Evolutionary conservation across 1,140 invertebrate species (phyloP).

Genomic region (Pseudomyrmex sp.): DNA sequence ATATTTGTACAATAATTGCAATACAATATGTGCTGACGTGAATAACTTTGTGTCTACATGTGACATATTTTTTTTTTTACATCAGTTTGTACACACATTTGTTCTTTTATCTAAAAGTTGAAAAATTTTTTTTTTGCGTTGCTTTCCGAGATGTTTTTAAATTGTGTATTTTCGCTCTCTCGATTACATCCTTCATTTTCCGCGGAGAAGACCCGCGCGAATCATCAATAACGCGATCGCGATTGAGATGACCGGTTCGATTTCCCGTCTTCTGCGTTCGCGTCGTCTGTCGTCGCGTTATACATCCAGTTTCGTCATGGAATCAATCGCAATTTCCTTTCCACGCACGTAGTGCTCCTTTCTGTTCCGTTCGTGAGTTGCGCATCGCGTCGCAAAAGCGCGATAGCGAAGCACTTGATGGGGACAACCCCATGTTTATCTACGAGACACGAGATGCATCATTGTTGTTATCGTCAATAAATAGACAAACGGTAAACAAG

Average conservation of each 20-base stretch:
- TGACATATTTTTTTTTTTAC: neutral
- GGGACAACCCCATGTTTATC: conserved; percentile 17
- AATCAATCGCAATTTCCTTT: conserved; percentile 46
- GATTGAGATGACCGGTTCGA: neutral
- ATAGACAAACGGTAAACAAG: conserved; percentile 9
- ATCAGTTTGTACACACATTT: neutral
- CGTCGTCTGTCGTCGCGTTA: neutral
- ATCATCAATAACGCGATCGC: conserved; percentile 6
- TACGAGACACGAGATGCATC: conserved; percentile 1
- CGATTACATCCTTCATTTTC: neutral
- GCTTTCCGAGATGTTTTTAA: neutral
- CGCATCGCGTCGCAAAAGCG: neutral
- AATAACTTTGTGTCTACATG: neutral
- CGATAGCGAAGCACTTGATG: conserved; percentile 27
- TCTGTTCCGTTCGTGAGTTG: neutral
- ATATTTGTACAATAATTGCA: neutral
- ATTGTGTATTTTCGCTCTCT: neutral
- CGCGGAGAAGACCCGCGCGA: neutral
- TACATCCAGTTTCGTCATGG: conserved; percentile 15
- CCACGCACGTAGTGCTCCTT: conserved; percentile 27
- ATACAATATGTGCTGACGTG: neutral
- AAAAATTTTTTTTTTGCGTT: neutral
- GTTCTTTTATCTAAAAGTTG: too few species aligned
- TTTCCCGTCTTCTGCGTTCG: neutral
- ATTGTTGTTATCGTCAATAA: conserved; percentile 15